These are phyloP conservation scores for Diadophis punctatus DNA, from an alignment of 2,113 vertebrate genomes.

Conservation along the genomic window DNA sequence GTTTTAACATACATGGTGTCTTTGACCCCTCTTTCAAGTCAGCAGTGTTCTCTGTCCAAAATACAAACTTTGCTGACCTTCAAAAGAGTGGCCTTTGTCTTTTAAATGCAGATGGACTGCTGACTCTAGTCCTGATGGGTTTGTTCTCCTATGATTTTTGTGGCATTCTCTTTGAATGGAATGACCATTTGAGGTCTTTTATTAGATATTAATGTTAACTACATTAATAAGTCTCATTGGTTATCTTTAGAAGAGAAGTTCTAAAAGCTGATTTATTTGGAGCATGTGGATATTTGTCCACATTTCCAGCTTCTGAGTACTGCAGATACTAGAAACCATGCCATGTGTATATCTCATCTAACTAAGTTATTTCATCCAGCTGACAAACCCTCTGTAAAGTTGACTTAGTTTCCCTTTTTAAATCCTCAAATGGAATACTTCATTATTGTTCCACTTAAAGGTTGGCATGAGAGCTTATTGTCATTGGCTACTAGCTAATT, in stretches of 20 bases:
- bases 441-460: background rate
- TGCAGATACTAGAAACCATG: background rate
- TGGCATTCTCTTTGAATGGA: too few relatives aligned
- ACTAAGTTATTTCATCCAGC: background rate
- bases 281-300: background rate
- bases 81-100: too few relatives aligned
- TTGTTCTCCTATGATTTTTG: too few relatives aligned
- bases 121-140: too few relatives aligned
- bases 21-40: too few relatives aligned
- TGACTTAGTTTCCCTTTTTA: background rate
- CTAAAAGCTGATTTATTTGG: background rate
- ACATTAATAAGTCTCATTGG: background rate
- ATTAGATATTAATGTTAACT: background rate
- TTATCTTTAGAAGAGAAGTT: background rate
- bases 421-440: background rate
- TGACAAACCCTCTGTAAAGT: background rate
- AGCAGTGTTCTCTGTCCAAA: too few relatives aligned
- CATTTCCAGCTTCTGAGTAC: background rate
- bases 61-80: too few relatives aligned
- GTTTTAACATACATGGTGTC: too few relatives aligned
- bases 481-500: background rate
- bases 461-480: conserved; percentile 9
- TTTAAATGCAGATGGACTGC: too few relatives aligned
- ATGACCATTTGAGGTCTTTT: too few relatives aligned
- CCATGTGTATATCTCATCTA: background rate